These are phyloP conservation scores for Conus canariensis DNA, from an alignment of 2,888 invertebrate species.

Conservation along the genomic window DNA sequence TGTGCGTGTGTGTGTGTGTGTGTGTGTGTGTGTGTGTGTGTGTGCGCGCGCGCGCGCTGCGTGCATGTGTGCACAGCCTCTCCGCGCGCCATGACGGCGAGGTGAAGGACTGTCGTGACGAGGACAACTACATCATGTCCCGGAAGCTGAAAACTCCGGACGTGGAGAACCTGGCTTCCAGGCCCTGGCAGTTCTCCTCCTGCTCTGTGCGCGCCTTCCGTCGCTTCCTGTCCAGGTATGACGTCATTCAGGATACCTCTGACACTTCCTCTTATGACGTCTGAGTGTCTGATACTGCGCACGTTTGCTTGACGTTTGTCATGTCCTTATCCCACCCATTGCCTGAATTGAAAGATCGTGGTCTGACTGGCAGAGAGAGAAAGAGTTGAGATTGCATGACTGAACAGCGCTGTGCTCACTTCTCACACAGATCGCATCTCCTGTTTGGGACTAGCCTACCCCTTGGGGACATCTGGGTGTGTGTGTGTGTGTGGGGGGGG, in stretches of 20 bases:
- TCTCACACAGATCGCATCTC: no score
- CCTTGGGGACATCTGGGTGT: no score
- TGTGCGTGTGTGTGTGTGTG: no score
- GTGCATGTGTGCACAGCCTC: slow-evolving; percentile 38
- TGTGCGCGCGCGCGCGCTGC: no score
- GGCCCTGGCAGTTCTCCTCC: slow-evolving; percentile 54
- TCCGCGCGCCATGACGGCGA: slow-evolving; percentile 52
- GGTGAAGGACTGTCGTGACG: slow-evolving; percentile 41
- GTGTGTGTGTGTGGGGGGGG: no score
- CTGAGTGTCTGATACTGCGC: neutral
- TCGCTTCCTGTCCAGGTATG: slow-evolving; percentile 47
- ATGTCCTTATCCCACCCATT: neutral
- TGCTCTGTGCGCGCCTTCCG: slow-evolving; percentile 52
- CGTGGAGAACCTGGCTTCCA: slow-evolving; percentile 43
- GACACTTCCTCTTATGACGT: no score
- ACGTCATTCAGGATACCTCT: neutral
- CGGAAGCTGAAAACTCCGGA: slow-evolving; percentile 48
- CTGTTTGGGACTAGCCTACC: no score
- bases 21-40: no score
- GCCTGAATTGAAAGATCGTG: no score
- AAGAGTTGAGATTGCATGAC: no score
- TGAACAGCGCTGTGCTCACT: no score
- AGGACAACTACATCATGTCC: slow-evolving; percentile 55
- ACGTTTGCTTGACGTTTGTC: neutral
- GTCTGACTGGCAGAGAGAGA: no score